phyloP scores from a whole-genome alignment of 2,888 invertebrate species.

The Synanthedon formicaeformis region DNA sequence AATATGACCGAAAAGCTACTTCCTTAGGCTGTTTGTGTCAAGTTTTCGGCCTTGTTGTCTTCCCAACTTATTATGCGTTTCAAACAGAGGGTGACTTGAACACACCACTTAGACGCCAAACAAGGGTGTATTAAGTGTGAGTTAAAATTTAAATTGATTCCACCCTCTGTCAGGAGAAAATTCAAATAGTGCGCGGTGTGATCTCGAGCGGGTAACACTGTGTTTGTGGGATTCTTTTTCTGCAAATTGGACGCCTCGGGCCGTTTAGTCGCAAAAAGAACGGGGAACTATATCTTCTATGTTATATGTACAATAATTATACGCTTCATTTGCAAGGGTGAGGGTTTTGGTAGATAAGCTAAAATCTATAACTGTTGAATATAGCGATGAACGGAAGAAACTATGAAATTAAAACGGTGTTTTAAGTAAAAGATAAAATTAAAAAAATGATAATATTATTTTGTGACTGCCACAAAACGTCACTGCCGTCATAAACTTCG shows the following conservation, averaged over 20 bases:
- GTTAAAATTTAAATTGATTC: slow-evolving; percentile 72
- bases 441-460: no score
- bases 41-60: slow-evolving; percentile 49
- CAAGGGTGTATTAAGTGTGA: slow-evolving; percentile 70
- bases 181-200: slow-evolving; percentile 68
- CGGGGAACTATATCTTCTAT: slow-evolving; percentile 21
- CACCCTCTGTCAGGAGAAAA: slow-evolving; percentile 56
- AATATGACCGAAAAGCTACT: no score
- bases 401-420: neutral
- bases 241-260: slow-evolving; percentile 66
- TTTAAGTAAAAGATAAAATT: neutral
- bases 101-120: slow-evolving; percentile 71
- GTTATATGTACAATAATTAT: slow-evolving; percentile 32
- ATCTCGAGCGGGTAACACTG: slow-evolving; percentile 57
- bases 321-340: slow-evolving; percentile 48
- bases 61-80: slow-evolving; percentile 61
- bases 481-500: no score
- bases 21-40: slow-evolving; percentile 12
- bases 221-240: slow-evolving; percentile 66
- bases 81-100: slow-evolving; percentile 66
- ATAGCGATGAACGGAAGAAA: neutral
- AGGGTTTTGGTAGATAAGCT: neutral
- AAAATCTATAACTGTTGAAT: no score
- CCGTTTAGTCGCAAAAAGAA: slow-evolving; percentile 52
- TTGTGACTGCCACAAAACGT: no score